phyloP scores from a whole-genome alignment of 2,888 invertebrate species.

The Chaitophorus viminalis region DNA sequence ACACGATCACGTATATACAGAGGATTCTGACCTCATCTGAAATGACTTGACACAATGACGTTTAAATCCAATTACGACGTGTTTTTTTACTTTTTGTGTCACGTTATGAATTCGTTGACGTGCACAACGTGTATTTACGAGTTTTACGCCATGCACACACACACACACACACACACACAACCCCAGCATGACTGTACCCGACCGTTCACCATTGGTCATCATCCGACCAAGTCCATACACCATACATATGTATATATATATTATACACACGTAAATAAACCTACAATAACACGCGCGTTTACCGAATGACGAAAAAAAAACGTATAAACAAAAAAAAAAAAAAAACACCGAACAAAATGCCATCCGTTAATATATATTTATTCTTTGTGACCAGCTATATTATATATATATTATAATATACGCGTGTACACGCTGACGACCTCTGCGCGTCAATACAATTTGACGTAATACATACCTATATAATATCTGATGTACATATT shows the following conservation, averaged over 20 bases:
- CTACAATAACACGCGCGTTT: conserved; percentile 47
- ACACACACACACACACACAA: not conserved
- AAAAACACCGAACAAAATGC: conserved; percentile 36
- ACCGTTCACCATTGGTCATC: conserved; percentile 34
- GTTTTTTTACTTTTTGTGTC: conserved; percentile 17
- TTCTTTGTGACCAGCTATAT: conserved; percentile 36
- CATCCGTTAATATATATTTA: conserved; percentile 30
- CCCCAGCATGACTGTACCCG: not conserved
- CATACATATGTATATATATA: no score
- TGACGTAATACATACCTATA: no score
- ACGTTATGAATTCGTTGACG: conserved; percentile 5
- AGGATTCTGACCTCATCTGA: conserved; percentile 56
- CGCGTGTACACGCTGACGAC: conserved; percentile 13
- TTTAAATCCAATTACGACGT: conserved; percentile 58
- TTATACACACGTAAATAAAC: not conserved
- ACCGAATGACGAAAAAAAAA: conserved; percentile 28
- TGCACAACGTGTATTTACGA: conserved; percentile 12
- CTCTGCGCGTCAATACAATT: not conserved
- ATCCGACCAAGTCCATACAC: not conserved
- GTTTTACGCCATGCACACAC: not conserved
- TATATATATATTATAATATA: no score
- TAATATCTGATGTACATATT: not conserved
- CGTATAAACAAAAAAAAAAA: conserved; percentile 10
- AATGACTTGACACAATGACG: conserved; percentile 59
- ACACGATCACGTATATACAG: not conserved